These are phyloP conservation scores for Agrotis puta DNA, from an alignment of 2,888 invertebrate genomes.

Conservation along the genomic window DNA sequence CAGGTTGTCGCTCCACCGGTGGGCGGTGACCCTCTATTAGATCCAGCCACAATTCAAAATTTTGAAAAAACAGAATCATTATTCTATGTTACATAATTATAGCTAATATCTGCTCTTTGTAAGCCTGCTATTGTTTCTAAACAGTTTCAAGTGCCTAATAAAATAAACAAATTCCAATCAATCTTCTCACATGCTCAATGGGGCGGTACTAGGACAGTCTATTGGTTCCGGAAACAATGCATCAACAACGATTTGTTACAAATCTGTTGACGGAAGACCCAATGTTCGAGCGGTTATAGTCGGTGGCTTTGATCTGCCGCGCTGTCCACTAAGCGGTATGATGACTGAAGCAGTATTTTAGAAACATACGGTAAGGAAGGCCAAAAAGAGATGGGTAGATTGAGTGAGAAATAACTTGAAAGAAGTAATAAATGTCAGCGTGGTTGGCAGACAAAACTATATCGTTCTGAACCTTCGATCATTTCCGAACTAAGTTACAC, in stretches of 20 bases:
- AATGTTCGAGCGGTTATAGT: constrained; percentile 41
- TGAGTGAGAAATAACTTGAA: no score
- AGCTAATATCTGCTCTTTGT: background rate
- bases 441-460: no score
- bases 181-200: constrained; percentile 31
- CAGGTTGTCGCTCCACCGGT: no score
- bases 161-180: constrained; percentile 13
- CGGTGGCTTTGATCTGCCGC: constrained; percentile 49
- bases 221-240: constrained; percentile 66
- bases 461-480: no score
- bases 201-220: constrained; percentile 46
- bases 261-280: constrained; percentile 62
- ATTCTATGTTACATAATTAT: background rate
- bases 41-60: background rate
- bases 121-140: background rate
- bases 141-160: background rate
- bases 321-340: constrained; percentile 21
- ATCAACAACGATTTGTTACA: constrained; percentile 68
- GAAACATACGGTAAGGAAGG: no score
- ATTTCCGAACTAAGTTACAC: no score
- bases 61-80: background rate
- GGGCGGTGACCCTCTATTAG: no score
- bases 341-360: no score
- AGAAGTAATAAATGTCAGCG: no score
- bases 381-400: no score